These are phyloP conservation scores for Harpagifer antarcticus DNA, from an alignment of 2,797 vertebrate species.

Conservation along the genomic window DNA sequence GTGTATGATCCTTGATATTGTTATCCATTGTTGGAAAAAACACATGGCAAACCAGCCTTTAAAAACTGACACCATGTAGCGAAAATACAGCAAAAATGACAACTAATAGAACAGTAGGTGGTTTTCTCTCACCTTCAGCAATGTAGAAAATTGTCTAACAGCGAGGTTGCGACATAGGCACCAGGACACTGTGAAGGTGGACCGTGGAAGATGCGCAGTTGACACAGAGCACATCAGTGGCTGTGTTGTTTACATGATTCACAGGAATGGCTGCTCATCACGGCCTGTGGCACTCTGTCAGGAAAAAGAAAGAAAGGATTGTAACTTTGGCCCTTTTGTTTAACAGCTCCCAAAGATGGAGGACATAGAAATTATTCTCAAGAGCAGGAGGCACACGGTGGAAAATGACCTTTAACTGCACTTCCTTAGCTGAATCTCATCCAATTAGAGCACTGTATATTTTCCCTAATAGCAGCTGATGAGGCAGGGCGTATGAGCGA, in stretches of 20 bases:
- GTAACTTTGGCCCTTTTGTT: conserved; percentile 93
- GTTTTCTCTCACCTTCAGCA: conserved; percentile 66
- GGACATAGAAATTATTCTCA: conserved; percentile 90
- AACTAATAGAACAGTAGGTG: conserved; percentile 70
- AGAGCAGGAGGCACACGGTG: conserved; percentile 95
- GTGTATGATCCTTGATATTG: no score
- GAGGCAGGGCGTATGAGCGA: conserved; percentile 96
- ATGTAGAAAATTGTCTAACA: conserved; percentile 77
- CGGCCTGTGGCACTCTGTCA: conserved; percentile 75
- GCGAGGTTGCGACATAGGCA: conserved; percentile 73
- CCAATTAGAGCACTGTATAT: conserved; percentile 99
- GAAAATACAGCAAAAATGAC: conserved; percentile 66
- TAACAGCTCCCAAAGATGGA: conserved; percentile 88
- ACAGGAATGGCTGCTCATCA: conserved; percentile 79
- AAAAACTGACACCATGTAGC: conserved; percentile 56
- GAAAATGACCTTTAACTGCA: conserved; percentile 98
- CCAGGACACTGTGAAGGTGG: conserved; percentile 64
- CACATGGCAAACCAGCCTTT: conserved; percentile 41
- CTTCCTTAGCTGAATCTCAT: conserved; percentile 99
- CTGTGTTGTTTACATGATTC: conserved; percentile 86
- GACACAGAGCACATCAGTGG: conserved; percentile 74
- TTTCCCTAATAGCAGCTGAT: conserved; percentile 99
- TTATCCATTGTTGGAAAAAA: conserved; percentile 12
- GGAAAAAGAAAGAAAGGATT: conserved; percentile 79
- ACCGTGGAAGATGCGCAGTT: conserved; percentile 66